Conservation (phyloP, 2,113 vertebrate genomes). For the Panthera tigris region DNA sequence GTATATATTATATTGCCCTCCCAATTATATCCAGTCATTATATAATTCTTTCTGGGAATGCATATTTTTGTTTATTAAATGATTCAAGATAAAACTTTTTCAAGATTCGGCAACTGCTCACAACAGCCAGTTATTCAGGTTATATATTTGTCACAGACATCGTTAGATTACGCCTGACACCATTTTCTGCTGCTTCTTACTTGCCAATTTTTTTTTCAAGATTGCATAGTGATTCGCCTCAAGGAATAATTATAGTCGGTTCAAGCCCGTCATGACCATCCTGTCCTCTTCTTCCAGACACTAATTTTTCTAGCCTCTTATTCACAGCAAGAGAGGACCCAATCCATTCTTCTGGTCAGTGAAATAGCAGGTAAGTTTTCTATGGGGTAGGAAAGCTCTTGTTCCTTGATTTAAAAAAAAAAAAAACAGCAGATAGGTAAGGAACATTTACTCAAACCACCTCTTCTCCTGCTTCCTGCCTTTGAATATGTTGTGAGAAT, state of each 20-base stretch:
- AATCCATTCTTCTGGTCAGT: background rate
- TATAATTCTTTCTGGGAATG: background rate
- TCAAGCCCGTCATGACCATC: background rate
- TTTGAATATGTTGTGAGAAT: background rate
- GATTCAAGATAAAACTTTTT: background rate
- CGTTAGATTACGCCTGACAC: background rate
- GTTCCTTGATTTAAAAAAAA: background rate
- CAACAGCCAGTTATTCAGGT: background rate
- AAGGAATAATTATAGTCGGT: background rate
- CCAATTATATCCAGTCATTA: background rate
- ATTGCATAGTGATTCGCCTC: background rate
- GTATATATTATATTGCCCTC: background rate
- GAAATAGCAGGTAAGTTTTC: background rate
- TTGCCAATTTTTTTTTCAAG: background rate
- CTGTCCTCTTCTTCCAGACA: background rate
- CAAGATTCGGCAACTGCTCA: background rate
- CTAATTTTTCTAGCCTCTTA: background rate
- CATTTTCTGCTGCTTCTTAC: background rate
- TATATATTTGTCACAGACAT: background rate
- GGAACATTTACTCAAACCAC: background rate
- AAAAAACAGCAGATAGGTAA: background rate
- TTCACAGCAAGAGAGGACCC: background rate
- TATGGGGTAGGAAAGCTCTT: background rate
- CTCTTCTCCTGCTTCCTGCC: background rate
- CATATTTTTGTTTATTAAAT: background rate